Evolutionary conservation across 2,888 invertebrate species (phyloP), one percentile per base, ranked within the genome.

Genomic region (Trichopria drosophilae): DNA sequence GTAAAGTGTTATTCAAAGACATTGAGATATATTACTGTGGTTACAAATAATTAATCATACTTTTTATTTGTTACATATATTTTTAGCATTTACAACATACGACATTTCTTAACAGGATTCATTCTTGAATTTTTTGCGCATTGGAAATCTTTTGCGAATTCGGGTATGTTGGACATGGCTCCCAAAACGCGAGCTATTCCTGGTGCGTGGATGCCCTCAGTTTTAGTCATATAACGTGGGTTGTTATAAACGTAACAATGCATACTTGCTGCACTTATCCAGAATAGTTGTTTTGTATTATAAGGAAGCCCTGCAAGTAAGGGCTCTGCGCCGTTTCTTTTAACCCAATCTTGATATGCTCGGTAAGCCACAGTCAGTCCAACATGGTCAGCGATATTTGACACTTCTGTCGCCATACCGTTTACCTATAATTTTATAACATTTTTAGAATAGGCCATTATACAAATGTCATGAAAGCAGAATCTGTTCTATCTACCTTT

Each of bases 91-190:
- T 24, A 24, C 24, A 6, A 24, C 24, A 24, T 10, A 10, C 7
- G 6, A 31, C 32, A 31, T 12, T 31, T 31, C 12, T 31, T 12
- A n/a, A 31, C 12, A 31, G 32, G 32, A 31, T 31, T 31, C 32
- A 31, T 31, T n/a, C 6, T 6, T 12, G 32, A 31, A 6, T 13
- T 13, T 12, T n/a, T n/a, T 12, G 32, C 10, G 12, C 32, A 31
- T 7, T 31, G 7, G 12, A n/a, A 31, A 7, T 31, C 32, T 12
- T 12, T 31, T n/a, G 32, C 7, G 13, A 31, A 31, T 6, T 31
- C 32, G 6, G 7, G 7, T 6, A 12, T n/a, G 12, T 31, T 31
- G 10, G 32, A 31, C 32, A 31, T 7, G 6, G 32, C 6, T 31
- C 7, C 7, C 6, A 31, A n/a, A n/a, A 31, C 12, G 6, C 32